Evolutionary conservation across 2,797 vertebrate genomes (phyloP).

Genomic region (Benthosema pterotum): DNA sequence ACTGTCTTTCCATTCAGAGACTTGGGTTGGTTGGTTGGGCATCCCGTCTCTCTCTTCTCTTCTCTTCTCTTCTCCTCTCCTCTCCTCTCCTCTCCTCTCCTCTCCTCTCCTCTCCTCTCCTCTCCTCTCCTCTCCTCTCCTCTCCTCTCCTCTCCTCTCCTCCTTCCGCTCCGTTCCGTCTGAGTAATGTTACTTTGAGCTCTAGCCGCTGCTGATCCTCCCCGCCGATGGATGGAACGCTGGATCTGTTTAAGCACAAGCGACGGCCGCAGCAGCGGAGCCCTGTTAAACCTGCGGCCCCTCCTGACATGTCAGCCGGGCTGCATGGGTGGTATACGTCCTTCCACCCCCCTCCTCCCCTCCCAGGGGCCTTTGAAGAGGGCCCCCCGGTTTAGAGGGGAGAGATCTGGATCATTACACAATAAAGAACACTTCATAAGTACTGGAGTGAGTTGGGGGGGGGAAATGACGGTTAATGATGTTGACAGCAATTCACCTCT

Average conservation of each 20-base stretch:
- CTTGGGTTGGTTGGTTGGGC: no score
- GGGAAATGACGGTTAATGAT: slow-evolving; percentile 87
- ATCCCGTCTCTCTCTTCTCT: no score
- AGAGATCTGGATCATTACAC: slow-evolving; percentile 88
- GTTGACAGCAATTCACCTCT: slow-evolving; percentile 88
- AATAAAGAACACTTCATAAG: slow-evolving; percentile 89
- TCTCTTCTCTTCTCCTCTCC: no score
- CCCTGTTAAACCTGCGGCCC: slow-evolving; percentile 78
- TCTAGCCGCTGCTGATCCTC: slow-evolving; percentile 39
- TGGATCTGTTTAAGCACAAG: slow-evolving; percentile 65
- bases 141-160: no score
- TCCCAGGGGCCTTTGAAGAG: slow-evolving; percentile 82
- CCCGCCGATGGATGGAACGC: slow-evolving; percentile 59
- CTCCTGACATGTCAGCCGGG: slow-evolving; percentile 68
- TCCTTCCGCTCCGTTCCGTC: slow-evolving; percentile 43
- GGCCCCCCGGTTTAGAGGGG: slow-evolving; percentile 75
- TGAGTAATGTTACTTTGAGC: slow-evolving; percentile 51
- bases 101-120: no score
- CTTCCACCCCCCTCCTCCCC: no score
- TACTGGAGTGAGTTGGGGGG: slow-evolving; percentile 78
- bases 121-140: no score
- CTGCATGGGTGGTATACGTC: slow-evolving; percentile 82
- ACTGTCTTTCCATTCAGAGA: slow-evolving; percentile 5
- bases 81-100: no score
- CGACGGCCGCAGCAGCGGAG: slow-evolving; percentile 73